A percentile compares a stretch with the other conserved stretches of the same genome.
Evolutionary conservation across 2,797 vertebrate genomes (phyloP).

Genomic region (Pseudocheirus occidentalis): DNA sequence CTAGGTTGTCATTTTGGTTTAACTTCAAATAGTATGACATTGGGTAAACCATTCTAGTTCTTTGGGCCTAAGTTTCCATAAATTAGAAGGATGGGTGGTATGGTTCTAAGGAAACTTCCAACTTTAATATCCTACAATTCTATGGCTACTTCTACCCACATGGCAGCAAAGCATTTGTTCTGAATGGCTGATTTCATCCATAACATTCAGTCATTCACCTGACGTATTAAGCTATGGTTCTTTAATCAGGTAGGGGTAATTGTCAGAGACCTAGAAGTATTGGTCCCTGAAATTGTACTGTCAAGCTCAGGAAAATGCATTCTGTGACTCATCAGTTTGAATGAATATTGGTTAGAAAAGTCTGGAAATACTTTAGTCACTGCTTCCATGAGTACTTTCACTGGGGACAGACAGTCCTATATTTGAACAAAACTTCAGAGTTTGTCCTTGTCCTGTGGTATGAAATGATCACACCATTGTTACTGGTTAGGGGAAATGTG

Average conservation of each 20-base stretch:
- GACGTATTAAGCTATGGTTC: not conserved
- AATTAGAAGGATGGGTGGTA: not conserved
- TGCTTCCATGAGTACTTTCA: not conserved
- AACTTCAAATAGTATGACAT: not conserved
- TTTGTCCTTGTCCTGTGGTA: not conserved
- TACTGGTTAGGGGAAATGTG: not conserved
- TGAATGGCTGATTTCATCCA: not conserved
- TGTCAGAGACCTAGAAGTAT: not conserved
- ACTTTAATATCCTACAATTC: not conserved
- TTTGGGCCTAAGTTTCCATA: not conserved
- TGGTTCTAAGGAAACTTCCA: not conserved
- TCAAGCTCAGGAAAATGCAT: not conserved
- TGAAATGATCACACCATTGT: not conserved
- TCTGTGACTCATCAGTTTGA: not conserved
- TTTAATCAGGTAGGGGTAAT: not conserved
- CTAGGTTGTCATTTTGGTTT: not conserved
- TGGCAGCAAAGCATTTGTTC: not conserved
- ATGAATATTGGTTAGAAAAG: not conserved
- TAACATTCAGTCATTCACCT: not conserved
- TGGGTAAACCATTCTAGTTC: not conserved
- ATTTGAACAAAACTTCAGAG: not conserved
- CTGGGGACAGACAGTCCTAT: not conserved
- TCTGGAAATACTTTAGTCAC: constrained; percentile 14
- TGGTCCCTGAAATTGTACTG: not conserved
- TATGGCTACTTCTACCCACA: not conserved